Base-by-base conservation (phyloP, 2,113 vertebrate species). In the Gobiocypris rarus region DNA sequence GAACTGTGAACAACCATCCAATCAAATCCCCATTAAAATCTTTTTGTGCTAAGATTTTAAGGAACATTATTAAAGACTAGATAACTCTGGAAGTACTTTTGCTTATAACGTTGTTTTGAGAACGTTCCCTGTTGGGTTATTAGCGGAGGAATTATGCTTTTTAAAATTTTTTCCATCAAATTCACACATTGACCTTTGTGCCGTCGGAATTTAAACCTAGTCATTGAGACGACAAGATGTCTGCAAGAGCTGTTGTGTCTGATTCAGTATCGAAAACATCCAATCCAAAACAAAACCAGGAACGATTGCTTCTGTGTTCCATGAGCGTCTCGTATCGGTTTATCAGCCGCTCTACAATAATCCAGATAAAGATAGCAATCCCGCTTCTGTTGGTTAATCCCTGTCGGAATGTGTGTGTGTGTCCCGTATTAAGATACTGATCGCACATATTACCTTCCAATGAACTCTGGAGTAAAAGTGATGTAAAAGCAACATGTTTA, bases 371-470 rank as follows among this genome's bases (percentile, higher is more conserved):
- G 54, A 87, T 73, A 82, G 58, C 7, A 71, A 77, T 79, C 79
- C 65, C 13, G 26, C 15, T 79, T 83, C 83, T 85, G 83, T 85
- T 85, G 38, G 50, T 38, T 85, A 85, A 83, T 85, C 83, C 83
- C 67, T 54, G 59, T 31, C 41, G 74, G 83, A 85, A 75, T 79
- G 71, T 28, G 43, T 54, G 22, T 28, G 31, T 70, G 67, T 28
- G 48, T 77, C 61, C 75, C 74, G 50, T 56, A 59, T 84, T 65
- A 26, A 84, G 83, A 84, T 82, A 76, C 61, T 43, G n/a, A 83
- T 86, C 63, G 41, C 41, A 43, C 24, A 41, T 70, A 50, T 83
- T 75, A 65, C 81, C 24, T 83, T 50, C 41, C 0, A 52, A 48
- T 69, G 78, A 81, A 81, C 78, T 81, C 48, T 38, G 0, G 26